Evolutionary conservation across 2,113 vertebrate genomes (phyloP).

Genomic region (Mirza zaza): DNA sequence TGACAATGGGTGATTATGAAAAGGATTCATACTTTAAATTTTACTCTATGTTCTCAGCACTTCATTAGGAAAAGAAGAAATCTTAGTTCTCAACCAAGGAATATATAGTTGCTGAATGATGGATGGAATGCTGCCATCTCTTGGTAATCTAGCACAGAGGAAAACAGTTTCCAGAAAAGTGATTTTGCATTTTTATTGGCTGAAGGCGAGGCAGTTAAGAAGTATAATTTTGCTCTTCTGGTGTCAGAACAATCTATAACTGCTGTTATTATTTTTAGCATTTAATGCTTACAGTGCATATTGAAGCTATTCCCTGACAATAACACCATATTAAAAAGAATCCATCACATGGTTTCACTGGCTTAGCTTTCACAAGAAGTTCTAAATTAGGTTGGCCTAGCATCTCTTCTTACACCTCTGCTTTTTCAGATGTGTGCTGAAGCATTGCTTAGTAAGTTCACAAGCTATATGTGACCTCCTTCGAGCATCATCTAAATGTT

Average conservation of each 20-base stretch:
- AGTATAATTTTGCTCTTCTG: constrained; percentile 62
- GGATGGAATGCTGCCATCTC: constrained; percentile 55
- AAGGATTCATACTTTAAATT: constrained; percentile 43
- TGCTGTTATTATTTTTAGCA: constrained; percentile 75
- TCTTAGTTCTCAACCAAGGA: neutral
- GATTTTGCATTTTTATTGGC: constrained; percentile 68
- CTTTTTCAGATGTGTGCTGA: constrained; percentile 26
- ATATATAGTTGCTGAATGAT: constrained; percentile 14
- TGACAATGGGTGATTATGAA: constrained; percentile 47
- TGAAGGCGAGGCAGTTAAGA: constrained; percentile 55
- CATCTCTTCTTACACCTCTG: constrained; percentile 25
- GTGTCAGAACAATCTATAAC: constrained; percentile 66
- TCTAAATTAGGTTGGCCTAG: constrained; percentile 54
- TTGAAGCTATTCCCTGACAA: constrained; percentile 74
- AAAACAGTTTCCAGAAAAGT: constrained; percentile 47
- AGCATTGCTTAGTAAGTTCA: neutral
- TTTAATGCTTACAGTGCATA: constrained; percentile 69
- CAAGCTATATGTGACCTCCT: neutral
- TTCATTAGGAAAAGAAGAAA: constrained; percentile 48
- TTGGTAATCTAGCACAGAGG: constrained; percentile 58
- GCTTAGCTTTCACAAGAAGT: constrained; percentile 27
- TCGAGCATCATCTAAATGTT: neutral
- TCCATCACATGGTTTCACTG: constrained; percentile 42
- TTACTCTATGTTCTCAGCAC: constrained; percentile 49
- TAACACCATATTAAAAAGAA: constrained; percentile 78